A percentile compares a stretch with the other conserved stretches of the same genome.
phyloP scores from a whole-genome alignment of 23 tunicate species.

The Trididemnum nubilum region DNA sequence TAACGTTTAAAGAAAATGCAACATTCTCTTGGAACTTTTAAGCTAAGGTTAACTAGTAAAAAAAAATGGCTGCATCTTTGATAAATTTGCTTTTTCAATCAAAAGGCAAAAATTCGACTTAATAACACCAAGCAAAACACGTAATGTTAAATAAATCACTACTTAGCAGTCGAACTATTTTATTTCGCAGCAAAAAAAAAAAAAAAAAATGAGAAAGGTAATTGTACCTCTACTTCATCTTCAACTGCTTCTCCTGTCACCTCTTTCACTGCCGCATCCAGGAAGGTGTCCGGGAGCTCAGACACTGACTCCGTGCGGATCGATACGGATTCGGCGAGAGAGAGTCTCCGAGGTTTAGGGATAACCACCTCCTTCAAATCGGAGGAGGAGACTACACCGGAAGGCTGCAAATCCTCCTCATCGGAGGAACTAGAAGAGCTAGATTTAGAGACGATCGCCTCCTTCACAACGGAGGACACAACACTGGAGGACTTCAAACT shows the following conservation, averaged over 20 bases:
- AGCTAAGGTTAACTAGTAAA: no score
- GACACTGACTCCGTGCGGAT: neutral
- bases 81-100: no score
- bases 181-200: no score
- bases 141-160: no score
- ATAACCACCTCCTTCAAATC: neutral
- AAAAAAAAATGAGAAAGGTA: no score
- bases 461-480: neutral
- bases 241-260: neutral
- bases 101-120: no score
- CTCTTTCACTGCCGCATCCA: neutral
- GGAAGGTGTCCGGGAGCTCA: neutral
- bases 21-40: no score
- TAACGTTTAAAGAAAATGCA: no score
- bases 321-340: slow-evolving; percentile 17
- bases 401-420: neutral
- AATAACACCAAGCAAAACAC: no score
- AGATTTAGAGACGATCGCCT: neutral
- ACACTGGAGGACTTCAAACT: neutral
- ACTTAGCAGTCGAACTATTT: no score
- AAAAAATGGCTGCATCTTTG: no score
- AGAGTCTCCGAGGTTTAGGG: neutral
- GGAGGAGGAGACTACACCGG: neutral
- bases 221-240: neutral
- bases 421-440: neutral